A percentile compares a stretch with the other conserved stretches of the same genome.
Evolutionary conservation across 2,113 vertebrate genomes (phyloP).

Genomic region (Fregetta grallaria): DNA sequence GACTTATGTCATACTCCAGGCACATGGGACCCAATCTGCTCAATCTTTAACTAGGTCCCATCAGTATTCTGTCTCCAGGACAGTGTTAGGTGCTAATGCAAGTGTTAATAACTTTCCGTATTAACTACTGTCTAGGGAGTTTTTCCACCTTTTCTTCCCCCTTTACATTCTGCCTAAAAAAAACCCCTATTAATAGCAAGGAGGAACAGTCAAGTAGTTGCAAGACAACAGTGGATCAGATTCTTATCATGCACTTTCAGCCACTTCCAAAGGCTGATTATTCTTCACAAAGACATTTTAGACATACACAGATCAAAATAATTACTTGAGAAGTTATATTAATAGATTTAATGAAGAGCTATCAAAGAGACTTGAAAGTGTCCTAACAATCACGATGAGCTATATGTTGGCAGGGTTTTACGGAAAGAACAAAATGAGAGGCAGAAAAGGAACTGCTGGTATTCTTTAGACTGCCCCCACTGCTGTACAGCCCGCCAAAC

Average conservation of each 20-base stretch:
- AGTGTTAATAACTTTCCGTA: constrained; percentile 11
- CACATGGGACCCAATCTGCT: background rate
- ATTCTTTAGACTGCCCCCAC: background rate
- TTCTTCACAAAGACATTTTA: constrained; percentile 36
- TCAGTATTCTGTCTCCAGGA: background rate
- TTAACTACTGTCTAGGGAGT: background rate
- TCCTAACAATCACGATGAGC: background rate
- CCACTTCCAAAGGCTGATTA: background rate
- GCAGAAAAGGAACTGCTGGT: background rate
- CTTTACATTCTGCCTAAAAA: background rate
- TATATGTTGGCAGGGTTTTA: background rate
- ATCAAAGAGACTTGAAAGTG: constrained; percentile 10
- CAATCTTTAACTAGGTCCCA: background rate
- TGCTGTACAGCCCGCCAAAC: background rate
- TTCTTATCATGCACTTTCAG: background rate
- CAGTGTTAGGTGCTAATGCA: background rate
- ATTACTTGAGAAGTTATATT: constrained; percentile 18
- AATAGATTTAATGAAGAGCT: constrained; percentile 40
- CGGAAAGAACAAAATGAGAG: background rate
- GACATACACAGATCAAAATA: constrained; percentile 24
- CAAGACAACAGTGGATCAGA: background rate
- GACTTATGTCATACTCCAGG: background rate
- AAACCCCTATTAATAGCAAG: background rate
- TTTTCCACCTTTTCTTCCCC: background rate
- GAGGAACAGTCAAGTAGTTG: constrained; percentile 15